Evolutionary conservation across 92 coral and sea anemone genomes (phyloP).

Genomic region (Porites divaricata): DNA sequence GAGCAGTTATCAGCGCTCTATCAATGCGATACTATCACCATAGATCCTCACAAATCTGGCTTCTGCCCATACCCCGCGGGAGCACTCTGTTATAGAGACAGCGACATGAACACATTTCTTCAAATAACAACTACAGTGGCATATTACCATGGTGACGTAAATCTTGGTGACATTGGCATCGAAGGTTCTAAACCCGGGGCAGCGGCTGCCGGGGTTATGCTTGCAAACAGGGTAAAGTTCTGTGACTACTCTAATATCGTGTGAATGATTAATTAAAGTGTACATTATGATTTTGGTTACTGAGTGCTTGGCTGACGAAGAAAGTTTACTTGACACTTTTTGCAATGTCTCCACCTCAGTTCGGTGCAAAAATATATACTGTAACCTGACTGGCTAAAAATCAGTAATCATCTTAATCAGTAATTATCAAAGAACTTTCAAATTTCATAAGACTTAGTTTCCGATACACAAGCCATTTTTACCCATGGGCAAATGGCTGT

Average conservation of each 20-base stretch:
- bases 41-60: constrained; percentile 95
- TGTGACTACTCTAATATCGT: background rate
- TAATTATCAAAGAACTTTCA: too few species aligned
- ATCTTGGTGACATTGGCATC: constrained; percentile 73
- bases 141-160: constrained; percentile 74
- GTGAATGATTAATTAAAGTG: too few species aligned
- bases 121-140: constrained; percentile 74
- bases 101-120: constrained; percentile 78
- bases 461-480: too few species aligned
- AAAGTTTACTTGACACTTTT: too few species aligned
- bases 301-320: too few species aligned
- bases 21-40: constrained; percentile 84
- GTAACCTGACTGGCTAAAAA: too few species aligned
- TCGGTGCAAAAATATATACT: too few species aligned
- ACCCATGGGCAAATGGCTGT: too few species aligned
- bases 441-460: too few species aligned
- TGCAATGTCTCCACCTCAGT: too few species aligned
- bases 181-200: constrained; percentile 99
- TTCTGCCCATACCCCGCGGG: constrained; percentile 91
- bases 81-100: constrained; percentile 86
- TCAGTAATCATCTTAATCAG: too few species aligned
- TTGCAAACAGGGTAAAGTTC: constrained; percentile 83
- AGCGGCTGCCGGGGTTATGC: constrained; percentile 83
- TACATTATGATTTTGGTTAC: too few species aligned
- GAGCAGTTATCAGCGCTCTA: constrained; percentile 62